Evolutionary conservation across 2,113 vertebrate species (phyloP), one percentile per base, ranked within the genome.

Genomic region (Arothron firmamentum): DNA sequence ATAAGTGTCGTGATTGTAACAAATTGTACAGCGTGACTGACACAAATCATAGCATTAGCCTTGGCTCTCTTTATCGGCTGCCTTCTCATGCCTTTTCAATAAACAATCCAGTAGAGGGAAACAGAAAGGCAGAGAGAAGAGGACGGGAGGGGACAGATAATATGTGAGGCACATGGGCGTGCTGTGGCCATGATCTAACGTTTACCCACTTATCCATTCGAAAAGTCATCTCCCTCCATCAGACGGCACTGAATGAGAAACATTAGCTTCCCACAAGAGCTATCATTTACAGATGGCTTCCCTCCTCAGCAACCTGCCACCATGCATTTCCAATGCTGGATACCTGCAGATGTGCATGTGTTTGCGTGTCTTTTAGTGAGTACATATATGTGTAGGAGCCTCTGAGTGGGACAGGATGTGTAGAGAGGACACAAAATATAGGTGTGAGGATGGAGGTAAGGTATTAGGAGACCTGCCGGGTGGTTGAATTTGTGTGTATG

Each of bases 201-300:
- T 83, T 85, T 81, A 86, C 80, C 85, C 83, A 86, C 85, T 88
- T 88, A 88, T 80, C 85, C 83, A 83, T 90, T 88, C 84, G 86
- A 83, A 90, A 86, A 89, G 86, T 88, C 82, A 89, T 88, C 86
- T 88, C 82, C 84, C 45, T 87, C 84, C 84, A 89, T 88, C 86
- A 85, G 82, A 60, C 62, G 11, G 79, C 78, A 60, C 82, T 67
- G 81, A 78, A 78, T 77, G 86, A 79, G 80, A 80, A 85, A 84
- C 86, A 87, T 84, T 85, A 87, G 85, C 86, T 83, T 86, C 85
- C 82, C 81, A 63, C 80, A 51, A 78, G 79, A 81, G 80, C 82
- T 57, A 88, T 90, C 82, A 87, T 85, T 88, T 85, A 89, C 78
- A 80, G 80, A 86, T 79, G 75, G 74, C 78, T 85, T 83, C 74